Conservation (phyloP, 2,888 invertebrate genomes). For the Eledone cirrhosa region DNA sequence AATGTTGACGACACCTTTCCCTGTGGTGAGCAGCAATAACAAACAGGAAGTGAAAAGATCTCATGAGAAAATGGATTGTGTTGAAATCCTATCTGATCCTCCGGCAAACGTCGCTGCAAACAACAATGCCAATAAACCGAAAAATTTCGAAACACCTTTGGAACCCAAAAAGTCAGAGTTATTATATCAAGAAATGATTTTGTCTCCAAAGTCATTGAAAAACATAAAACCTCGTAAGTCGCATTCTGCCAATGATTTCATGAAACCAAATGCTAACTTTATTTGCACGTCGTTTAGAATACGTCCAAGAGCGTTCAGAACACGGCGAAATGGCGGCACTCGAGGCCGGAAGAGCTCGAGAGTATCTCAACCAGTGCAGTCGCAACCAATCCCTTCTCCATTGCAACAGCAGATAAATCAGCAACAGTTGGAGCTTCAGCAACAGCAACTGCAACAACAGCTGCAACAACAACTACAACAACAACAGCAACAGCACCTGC, state of each 20-base stretch:
- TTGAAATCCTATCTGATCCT: background rate
- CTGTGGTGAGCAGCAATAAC: background rate
- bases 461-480: background rate
- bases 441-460: slow-evolving; percentile 14
- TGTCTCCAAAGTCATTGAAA: slow-evolving; percentile 51
- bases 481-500: background rate
- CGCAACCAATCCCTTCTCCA: background rate
- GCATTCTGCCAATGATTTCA: slow-evolving; percentile 48
- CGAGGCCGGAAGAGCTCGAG: slow-evolving; percentile 1
- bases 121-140: background rate
- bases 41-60: background rate
- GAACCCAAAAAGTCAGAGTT: background rate
- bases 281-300: slow-evolving; percentile 55
- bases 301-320: slow-evolving; percentile 34
- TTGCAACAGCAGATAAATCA: slow-evolving; percentile 7
- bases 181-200: slow-evolving; percentile 54
- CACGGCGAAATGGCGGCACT: slow-evolving; percentile 2
- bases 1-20: background rate
- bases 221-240: slow-evolving; percentile 50
- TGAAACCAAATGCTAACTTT: slow-evolving; percentile 52
- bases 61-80: background rate
- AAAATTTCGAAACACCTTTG: background rate
- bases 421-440: background rate
- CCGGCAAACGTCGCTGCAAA: background rate
- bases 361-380: background rate